phyloP scores from a whole-genome alignment of 2,888 invertebrate species.

The Stenodema calcarata region DNA sequence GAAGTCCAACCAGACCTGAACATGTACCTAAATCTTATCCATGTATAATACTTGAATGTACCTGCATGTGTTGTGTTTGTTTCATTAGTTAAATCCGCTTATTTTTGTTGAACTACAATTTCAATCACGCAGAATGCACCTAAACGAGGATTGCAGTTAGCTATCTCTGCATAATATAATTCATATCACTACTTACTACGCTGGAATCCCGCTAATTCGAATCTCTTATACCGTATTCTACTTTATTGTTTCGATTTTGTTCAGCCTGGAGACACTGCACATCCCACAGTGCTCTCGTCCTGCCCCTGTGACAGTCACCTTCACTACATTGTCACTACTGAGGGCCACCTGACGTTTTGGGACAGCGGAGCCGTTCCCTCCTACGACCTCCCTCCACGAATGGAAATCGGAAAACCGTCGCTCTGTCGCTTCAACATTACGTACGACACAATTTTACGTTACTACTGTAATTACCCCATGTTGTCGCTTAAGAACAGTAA shows the following conservation, averaged over 20 bases:
- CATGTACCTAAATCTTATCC: too few species aligned
- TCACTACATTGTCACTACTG: constrained; percentile 71
- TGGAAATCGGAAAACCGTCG: constrained; percentile 64
- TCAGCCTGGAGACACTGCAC: constrained; percentile 70
- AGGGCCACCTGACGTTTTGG: constrained; percentile 72
- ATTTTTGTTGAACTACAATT: too few species aligned
- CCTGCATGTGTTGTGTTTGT: too few species aligned
- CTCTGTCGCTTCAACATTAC: constrained; percentile 66
- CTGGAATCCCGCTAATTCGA: background rate
- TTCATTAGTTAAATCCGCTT: too few species aligned
- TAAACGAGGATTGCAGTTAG: too few species aligned
- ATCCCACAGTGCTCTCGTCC: constrained; percentile 70
- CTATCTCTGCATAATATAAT: background rate
- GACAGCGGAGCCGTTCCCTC: constrained; percentile 59
- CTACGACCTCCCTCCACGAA: constrained; percentile 52
- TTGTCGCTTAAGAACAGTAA: too few species aligned
- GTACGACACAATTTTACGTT: constrained; percentile 58
- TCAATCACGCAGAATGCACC: too few species aligned
- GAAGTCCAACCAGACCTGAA: too few species aligned
- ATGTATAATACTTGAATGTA: too few species aligned
- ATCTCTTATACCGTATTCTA: background rate
- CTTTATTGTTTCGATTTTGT: background rate
- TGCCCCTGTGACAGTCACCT: constrained; percentile 71
- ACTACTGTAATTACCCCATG: too few species aligned
- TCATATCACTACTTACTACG: background rate